A percentile compares a stretch with the other conserved stretches of the same genome.
phyloP scores from a whole-genome alignment of 2,797 vertebrate species.

The Eulemur albifrons region DNA sequence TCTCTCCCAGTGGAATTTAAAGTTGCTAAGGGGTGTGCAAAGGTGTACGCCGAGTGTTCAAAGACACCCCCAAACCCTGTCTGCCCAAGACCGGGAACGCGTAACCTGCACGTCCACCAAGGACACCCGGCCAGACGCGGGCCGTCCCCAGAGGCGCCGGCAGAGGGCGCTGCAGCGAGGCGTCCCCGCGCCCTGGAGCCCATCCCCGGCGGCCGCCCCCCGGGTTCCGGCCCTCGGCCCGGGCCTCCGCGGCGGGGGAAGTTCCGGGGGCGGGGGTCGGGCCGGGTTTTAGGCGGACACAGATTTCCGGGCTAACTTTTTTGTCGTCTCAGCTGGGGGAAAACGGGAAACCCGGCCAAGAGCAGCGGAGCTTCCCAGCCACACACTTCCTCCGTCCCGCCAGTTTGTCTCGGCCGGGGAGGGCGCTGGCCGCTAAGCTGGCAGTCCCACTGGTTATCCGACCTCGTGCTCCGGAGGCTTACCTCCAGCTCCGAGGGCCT shows the following conservation, averaged over 20 bases:
- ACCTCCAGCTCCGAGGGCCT: neutral
- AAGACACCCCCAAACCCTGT: neutral
- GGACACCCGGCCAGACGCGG: neutral
- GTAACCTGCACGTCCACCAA: accelerated
- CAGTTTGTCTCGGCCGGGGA: neutral
- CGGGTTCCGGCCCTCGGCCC: neutral
- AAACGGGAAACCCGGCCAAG: conserved; percentile 50
- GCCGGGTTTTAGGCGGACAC: neutral
- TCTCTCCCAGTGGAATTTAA: neutral
- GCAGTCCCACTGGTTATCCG: neutral
- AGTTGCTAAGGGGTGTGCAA: neutral
- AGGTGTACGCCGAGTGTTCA: neutral
- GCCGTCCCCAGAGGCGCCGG: neutral
- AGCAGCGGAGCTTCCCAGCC: conserved; percentile 65
- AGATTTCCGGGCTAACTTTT: conserved; percentile 55
- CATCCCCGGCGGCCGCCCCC: accelerated
- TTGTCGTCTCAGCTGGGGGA: neutral
- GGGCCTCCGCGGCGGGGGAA: neutral
- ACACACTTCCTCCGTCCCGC: conserved; percentile 35
- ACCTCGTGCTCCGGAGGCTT: neutral
- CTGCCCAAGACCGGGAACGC: too few species aligned
- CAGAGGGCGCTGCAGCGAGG: conserved; percentile 25
- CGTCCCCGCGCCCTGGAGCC: too few species aligned
- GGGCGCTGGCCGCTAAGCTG: neutral
- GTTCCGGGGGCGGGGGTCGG: neutral